phyloP scores from a whole-genome alignment of 2,797 vertebrate genomes.

The Melanotaenia nigrans region DNA sequence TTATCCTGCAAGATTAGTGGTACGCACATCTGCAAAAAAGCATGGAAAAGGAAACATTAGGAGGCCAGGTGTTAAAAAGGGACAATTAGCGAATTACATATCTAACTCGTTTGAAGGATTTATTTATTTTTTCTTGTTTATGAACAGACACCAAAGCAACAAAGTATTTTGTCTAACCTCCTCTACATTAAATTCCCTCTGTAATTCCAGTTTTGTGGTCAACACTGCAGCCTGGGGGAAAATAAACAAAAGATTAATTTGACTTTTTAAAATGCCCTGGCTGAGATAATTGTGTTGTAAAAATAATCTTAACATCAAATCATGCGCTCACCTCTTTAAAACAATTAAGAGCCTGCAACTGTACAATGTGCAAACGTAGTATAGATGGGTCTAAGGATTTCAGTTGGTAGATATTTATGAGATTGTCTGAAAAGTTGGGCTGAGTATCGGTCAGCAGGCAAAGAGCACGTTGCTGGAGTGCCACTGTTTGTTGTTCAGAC shows the following conservation, averaged over 20 bases:
- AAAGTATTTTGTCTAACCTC: constrained; percentile 69
- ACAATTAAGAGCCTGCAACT: constrained; percentile 61
- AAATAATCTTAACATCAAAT: neutral
- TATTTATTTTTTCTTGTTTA: neutral
- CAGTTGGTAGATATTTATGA: constrained; percentile 79
- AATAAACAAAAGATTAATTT: neutral
- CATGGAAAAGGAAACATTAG: neutral
- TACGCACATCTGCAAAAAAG: constrained; percentile 75
- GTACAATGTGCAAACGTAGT: constrained; percentile 63
- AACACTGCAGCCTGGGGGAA: constrained; percentile 72
- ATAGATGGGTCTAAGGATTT: constrained; percentile 62
- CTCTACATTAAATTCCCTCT: constrained; percentile 79
- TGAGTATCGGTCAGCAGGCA: constrained; percentile 67
- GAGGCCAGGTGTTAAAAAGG: neutral
- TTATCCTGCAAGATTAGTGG: constrained; percentile 83
- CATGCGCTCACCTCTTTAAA: constrained; percentile 77
- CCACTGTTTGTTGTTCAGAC: constrained; percentile 43
- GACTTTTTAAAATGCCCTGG: neutral
- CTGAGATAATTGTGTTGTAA: neutral
- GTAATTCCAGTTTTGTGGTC: constrained; percentile 74
- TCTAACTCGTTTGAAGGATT: neutral
- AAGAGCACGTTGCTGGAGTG: constrained; percentile 74
- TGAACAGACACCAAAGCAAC: constrained; percentile 6
- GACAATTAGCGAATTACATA: neutral
- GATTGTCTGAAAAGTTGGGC: constrained; percentile 60